Evolutionary conservation across 2,797 vertebrate genomes (phyloP), one percentile per base, ranked within the genome.

Genomic region (Gymnocypris eckloni): DNA sequence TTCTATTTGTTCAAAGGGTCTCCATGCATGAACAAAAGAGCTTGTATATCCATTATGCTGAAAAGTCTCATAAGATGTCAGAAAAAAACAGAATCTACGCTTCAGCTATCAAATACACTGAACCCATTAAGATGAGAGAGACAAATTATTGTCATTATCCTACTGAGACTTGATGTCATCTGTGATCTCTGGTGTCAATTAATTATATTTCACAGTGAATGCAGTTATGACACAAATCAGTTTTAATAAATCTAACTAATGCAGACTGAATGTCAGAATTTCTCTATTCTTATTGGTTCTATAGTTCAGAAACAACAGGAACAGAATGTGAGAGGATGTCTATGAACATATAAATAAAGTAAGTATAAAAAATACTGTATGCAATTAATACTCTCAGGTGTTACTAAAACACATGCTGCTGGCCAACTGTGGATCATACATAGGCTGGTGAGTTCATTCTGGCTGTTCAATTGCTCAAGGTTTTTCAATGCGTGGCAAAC

Each of bases 121-220:
- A 84, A 56, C 39, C 6, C 5, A 54, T 84, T 56, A 84, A 22
- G n/a, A 15, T 4, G 11, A n/a, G 48, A 16, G 10, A 56, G 25
- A 20, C 22, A 28, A 78, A 22, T 4, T 2, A 0, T 15, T 41
- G 43, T 78, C n/a, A 45, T 69, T 45, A 33, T 20, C 45, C 33
- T 2, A 28, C 22, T 56, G 73, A 78, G 64, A 72, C 67, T 61
- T 22, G 4, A 48, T 79, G 33, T 43, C 52, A 78, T 76, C 71
- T 33, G 7, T 79, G 66, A 85, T 72, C 37, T 43, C 77, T 45
- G 43, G 67, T 79, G 41, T 72, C 11, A 33, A 48, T 71, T 59
- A 7, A 59, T 79, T 70, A 43, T 72, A 20, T 37, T 79, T 25
- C n/a, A 39, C 66, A 72, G n/a, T 79, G 41, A 85, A 61, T 48